Evolutionary conservation across 1,140 invertebrate genomes (phyloP).

Genomic region (Macrobrachium rosenbergii): DNA sequence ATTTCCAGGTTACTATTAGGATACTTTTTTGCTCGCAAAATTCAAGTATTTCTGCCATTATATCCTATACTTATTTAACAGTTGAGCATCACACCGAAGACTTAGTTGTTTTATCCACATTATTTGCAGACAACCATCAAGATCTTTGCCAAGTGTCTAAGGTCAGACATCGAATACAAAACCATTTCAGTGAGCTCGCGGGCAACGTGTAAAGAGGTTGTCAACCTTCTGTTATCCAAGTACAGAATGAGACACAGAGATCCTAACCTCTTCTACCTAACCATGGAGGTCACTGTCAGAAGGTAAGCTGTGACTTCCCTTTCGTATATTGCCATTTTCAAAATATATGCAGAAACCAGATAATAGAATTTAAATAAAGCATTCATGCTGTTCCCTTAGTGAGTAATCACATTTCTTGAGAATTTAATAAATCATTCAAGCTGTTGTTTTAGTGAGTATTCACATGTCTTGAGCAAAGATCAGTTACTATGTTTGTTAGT

Average conservation of each 20-base stretch:
- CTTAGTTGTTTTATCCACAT: neutral
- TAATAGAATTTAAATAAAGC: neutral
- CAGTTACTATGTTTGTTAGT: no score
- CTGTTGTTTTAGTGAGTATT: no score
- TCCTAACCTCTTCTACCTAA: conserved; percentile 91
- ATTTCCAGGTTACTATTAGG: no score
- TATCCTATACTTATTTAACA: neutral
- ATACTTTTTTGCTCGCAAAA: no score
- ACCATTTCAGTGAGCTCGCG: conserved; percentile 88
- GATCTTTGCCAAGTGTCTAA: conserved; percentile 88
- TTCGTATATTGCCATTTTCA: neutral
- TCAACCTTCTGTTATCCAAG: conserved; percentile 86
- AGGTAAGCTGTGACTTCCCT: conserved; percentile 57
- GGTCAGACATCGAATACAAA: conserved; percentile 94
- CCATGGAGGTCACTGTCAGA: conserved; percentile 90
- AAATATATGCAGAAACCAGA: neutral
- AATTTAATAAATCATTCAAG: no score
- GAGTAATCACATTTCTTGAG: no score
- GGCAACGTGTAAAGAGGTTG: conserved; percentile 88
- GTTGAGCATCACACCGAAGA: neutral
- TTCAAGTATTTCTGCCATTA: neutral
- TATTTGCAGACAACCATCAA: conserved; percentile 85
- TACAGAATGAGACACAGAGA: conserved; percentile 92
- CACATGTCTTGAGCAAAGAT: no score
- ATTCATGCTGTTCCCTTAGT: no score